Base-by-base conservation (phyloP, 2,797 vertebrate species). In the Natrix natrix region DNA sequence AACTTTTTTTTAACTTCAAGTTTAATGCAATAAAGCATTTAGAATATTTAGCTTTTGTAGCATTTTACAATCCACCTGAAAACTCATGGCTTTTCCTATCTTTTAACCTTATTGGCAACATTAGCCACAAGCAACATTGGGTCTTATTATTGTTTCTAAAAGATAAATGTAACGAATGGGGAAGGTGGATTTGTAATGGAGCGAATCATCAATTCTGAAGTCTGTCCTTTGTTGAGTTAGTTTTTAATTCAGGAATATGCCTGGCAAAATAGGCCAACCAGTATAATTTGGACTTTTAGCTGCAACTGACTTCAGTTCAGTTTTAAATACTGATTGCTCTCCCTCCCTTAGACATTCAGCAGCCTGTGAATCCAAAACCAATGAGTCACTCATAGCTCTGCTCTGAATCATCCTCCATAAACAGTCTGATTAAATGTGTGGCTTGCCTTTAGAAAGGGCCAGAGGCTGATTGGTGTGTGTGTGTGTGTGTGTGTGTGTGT, bases 341-440 rank as follows among this genome's bases (percentile, higher is more conserved):
- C 24, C 89, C 24, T 0, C 1, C 66, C 52, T 60, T 0, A 0
- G 4, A 59, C n/a, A 87, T 78, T 56, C 22, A 60, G 32, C 54
- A 17, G 54, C 16, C 61, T 55, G 20, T n/a, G 60, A 92, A 54
- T 93, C 56, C 43, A 94, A 74, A 94, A 24, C 7, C 52, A 60
- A 48, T 87, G 91, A 61, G 69, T 95, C 55, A 94, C 89, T 59
- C 74, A 3, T 93, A 93, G 91, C 94, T 94, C 89, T 78, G 89
- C 87, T 90, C 20, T 96, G 95, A 96, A 86, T 94, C 95, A 95
- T 89, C 16, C 11, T 61, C 2, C 37, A 59, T 54, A 94, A 66
- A 20, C 6, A 94, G 60, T 2, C 6, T 93, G 94, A 91, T 57
- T 90, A 96, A 94, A 94, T 83, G 69, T 43, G 17, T 59, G 63